Percentiles rank a stretch among this genome's conserved stretches.
Evolutionary conservation across 2,888 invertebrate species (phyloP).

Genomic region (Tiliacea citrago): DNA sequence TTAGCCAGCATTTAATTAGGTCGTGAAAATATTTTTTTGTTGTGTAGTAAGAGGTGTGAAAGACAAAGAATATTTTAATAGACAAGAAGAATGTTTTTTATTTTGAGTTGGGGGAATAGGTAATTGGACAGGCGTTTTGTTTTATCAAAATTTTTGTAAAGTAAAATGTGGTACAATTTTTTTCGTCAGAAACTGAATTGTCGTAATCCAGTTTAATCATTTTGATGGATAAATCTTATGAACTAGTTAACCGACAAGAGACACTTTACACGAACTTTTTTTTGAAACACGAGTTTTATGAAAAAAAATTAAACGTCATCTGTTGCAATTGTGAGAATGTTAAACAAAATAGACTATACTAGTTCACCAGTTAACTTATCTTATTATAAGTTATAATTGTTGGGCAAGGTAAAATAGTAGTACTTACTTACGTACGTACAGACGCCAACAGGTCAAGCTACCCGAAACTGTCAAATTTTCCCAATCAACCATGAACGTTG

Average conservation of each 20-base stretch:
- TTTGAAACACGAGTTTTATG: background rate
- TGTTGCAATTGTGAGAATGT: no score
- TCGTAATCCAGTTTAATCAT: background rate
- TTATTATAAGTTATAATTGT: background rate
- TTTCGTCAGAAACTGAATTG: background rate
- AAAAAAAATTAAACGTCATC: no score
- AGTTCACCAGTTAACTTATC: no score
- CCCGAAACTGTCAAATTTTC: no score
- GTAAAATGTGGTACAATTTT: background rate
- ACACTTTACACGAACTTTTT: background rate
- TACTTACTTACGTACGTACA: no score
- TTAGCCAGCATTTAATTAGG: slow-evolving; percentile 40
- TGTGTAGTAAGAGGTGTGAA: slow-evolving; percentile 5
- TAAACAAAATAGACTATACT: no score
- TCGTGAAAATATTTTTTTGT: slow-evolving; percentile 7
- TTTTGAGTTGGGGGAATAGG: background rate
- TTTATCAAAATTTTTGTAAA: background rate
- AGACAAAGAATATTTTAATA: slow-evolving; percentile 5
- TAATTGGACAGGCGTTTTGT: slow-evolving; percentile 16
- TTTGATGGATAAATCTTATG: background rate
- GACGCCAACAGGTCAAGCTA: no score
- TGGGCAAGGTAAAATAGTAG: background rate
- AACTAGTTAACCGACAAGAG: background rate
- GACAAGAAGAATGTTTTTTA: background rate
- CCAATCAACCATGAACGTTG: no score